A percentile compares a stretch with the other conserved stretches of the same genome.
Evolutionary conservation across 2,888 invertebrate genomes (phyloP).

Genomic region (Tryphoninae sp.): DNA sequence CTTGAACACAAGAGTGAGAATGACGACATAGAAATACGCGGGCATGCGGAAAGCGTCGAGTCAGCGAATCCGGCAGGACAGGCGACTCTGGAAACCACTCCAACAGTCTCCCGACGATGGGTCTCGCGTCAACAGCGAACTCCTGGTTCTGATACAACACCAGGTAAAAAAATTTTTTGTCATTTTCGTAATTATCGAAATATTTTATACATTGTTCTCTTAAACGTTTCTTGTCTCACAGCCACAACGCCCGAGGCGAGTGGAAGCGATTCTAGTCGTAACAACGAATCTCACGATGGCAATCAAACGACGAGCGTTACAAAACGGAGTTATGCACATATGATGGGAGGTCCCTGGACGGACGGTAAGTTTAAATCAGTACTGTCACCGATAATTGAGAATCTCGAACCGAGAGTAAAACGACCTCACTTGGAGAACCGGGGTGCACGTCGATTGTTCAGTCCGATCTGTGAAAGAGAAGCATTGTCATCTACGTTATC

Average conservation of each 20-base stretch:
- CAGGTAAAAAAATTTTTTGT: slow-evolving; percentile 63
- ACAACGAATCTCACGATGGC: slow-evolving; percentile 11
- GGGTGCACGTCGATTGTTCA: slow-evolving; percentile 82
- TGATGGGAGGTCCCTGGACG: slow-evolving; percentile 68
- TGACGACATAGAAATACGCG: slow-evolving; percentile 80
- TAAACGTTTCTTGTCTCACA: slow-evolving; percentile 34
- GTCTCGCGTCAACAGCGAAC: slow-evolving; percentile 69
- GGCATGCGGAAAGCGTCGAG: slow-evolving; percentile 82
- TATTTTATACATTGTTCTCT: not conserved
- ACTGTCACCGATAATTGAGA: slow-evolving; percentile 78
- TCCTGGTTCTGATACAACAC: slow-evolving; percentile 70
- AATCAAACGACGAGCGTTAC: slow-evolving; percentile 43
- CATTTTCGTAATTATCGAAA: slow-evolving; percentile 56
- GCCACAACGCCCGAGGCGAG: slow-evolving; percentile 66
- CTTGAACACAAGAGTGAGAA: slow-evolving; percentile 80
- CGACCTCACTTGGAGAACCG: slow-evolving; percentile 80
- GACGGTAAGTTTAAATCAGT: slow-evolving; percentile 73
- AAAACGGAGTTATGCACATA: slow-evolving; percentile 73
- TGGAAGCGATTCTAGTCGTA: slow-evolving; percentile 15
- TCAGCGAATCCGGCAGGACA: slow-evolving; percentile 62
- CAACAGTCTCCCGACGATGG: slow-evolving; percentile 70
- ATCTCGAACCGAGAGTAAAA: slow-evolving; percentile 76
- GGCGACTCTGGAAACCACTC: slow-evolving; percentile 73
- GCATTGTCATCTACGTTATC: not conserved
- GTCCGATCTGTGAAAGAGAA: slow-evolving; percentile 73